Evolutionary conservation across 2,797 vertebrate genomes (phyloP).

Genomic region (Manis crassicaudata): DNA sequence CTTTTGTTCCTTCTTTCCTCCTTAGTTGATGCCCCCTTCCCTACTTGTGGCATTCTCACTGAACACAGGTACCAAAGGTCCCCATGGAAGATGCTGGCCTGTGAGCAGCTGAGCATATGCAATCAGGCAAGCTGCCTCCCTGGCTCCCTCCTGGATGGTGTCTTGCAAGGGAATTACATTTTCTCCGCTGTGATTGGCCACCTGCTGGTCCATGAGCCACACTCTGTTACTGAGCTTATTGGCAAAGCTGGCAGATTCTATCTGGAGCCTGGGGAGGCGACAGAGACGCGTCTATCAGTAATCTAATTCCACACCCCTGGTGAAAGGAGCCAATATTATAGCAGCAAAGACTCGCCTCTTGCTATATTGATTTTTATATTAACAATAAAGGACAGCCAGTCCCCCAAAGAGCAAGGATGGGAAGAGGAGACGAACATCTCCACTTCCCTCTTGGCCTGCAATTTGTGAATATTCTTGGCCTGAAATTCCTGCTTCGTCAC

Average conservation of each 20-base stretch:
- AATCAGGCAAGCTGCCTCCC: background rate
- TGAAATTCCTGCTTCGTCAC: constrained; percentile 79
- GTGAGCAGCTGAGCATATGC: background rate
- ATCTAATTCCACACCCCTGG: constrained; percentile 65
- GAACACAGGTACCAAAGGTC: background rate
- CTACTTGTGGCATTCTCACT: rapidly evolving
- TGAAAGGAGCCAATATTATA: constrained; percentile 53
- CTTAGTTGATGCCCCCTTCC: rapidly evolving
- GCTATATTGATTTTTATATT: constrained; percentile 71
- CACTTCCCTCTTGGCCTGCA: constrained; percentile 62
- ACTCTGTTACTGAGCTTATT: constrained; percentile 27
- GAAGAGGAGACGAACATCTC: constrained; percentile 53
- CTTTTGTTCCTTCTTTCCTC: rapidly evolving
- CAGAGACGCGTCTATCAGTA: constrained; percentile 53
- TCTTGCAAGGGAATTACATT: constrained; percentile 28
- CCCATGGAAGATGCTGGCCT: background rate
- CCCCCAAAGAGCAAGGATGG: constrained; percentile 40
- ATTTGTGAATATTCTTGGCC: constrained; percentile 61
- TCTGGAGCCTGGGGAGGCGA: constrained; percentile 54
- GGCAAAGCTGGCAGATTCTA: constrained; percentile 37
- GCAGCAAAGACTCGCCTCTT: background rate
- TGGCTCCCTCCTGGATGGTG: background rate
- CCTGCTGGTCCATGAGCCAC: background rate
- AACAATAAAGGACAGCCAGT: constrained; percentile 60
- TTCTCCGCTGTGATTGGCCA: constrained; percentile 42